Evolutionary conservation across 2,113 vertebrate species (phyloP), one percentile per base, ranked within the genome.

Genomic region (Nansenia antarctica): DNA sequence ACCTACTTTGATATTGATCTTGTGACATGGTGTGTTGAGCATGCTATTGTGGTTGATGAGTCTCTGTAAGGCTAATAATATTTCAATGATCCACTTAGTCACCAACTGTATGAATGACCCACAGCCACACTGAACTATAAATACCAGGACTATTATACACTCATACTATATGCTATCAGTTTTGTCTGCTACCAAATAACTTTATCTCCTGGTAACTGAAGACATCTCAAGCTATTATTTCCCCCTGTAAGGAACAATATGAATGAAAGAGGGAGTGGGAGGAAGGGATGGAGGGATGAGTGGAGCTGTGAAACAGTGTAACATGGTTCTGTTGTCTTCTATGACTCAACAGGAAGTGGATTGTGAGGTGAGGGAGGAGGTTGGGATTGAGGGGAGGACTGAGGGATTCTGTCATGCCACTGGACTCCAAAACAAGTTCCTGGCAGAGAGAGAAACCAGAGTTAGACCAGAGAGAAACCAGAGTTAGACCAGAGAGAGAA

Each of bases 331-430:
- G 67, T 78, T 66, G 73, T 45, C 20, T 52, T 62, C 42, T 22
- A 31, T 89, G 86, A 90, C 78, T 89, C 89, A 91, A 81, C 88
- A 90, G 87, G 88, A 92, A 87, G 73, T 84, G 81, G 75, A 79
- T 63, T 62, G 62, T 82, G 77, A 82, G 76, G 74, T 65, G 83
- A 67, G 45, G 49, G 76, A 77, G 63, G 78, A 78, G 76, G 66
- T 82, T 67, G 62, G 60, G 58, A 76, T 65, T 18, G 59, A 27
- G 32, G 72, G 70, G 69, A 60, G n/a, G 69, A 30, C 47, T 65
- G 58, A 47, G n/a, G 14, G 60, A 24, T n/a, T n/a, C n/a, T n/a
- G n/a, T n/a, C n/a, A n/a, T n/a, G n/a, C n/a, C n/a, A n/a, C n/a
- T n/a, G n/a, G n/a, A n/a, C n/a, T n/a, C n/a, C n/a, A n/a, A n/a